Conservation (phyloP, 2,113 vertebrate species). For the Odocoileus hemionus region DNA sequence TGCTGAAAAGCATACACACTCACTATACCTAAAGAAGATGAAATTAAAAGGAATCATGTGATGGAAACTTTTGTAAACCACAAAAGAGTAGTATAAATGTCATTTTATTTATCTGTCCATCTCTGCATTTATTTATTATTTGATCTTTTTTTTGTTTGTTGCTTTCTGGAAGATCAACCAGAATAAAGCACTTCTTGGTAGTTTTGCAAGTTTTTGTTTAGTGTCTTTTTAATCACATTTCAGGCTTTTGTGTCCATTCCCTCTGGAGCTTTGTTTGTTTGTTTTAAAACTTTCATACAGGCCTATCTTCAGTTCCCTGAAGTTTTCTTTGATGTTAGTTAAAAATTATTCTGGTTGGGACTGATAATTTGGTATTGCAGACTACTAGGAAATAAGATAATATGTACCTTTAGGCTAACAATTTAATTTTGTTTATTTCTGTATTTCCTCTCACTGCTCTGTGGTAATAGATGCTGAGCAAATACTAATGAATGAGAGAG, state of each 20-base stretch:
- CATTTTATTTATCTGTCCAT: neutral
- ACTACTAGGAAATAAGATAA: neutral
- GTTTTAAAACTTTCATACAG: neutral
- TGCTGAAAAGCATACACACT: neutral
- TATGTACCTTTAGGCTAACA: neutral
- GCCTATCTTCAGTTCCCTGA: neutral
- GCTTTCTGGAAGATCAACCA: neutral
- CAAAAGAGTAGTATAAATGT: neutral
- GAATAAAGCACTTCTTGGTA: neutral
- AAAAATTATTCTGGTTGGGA: neutral
- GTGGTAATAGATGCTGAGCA: neutral
- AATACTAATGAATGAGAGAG: neutral
- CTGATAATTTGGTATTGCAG: neutral
- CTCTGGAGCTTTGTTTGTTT: neutral
- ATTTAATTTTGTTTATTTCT: slow-evolving; percentile 27
- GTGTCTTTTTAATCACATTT: neutral
- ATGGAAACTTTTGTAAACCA: neutral
- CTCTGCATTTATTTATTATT: neutral
- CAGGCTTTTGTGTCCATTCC: neutral
- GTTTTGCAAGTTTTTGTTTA: neutral
- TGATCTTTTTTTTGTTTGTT: neutral
- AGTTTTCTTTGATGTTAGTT: neutral
- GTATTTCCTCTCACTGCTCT: neutral
- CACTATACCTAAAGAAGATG: neutral
- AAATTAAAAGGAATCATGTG: neutral